phyloP scores from a whole-genome alignment of 2,797 vertebrate species.

The Gila robusta region DNA sequence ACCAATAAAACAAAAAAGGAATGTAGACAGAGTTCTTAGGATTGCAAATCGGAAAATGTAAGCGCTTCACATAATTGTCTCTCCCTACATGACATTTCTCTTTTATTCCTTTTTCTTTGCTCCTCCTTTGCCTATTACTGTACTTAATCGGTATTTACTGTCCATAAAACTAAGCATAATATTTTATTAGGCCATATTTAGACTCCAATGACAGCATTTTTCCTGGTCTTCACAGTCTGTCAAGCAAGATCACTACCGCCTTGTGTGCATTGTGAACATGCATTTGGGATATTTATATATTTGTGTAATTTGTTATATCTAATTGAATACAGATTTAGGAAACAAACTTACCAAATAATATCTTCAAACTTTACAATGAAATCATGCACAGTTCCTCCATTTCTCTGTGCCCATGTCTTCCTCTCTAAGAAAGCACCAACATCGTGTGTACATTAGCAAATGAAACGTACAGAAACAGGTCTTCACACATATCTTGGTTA shows the following conservation, averaged over 20 bases:
- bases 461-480: neutral
- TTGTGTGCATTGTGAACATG: constrained; percentile 31
- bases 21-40: constrained; percentile 6
- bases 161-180: constrained; percentile 59
- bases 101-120: constrained; percentile 14
- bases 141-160: constrained; percentile 53
- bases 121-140: constrained; percentile 41
- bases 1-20: neutral
- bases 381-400: neutral
- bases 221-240: constrained; percentile 56
- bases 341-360: neutral
- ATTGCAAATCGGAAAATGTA: constrained; percentile 32
- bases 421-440: neutral
- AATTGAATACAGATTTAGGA: neutral
- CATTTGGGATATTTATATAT: neutral
- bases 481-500: neutral
- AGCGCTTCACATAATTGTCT: neutral
- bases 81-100: neutral
- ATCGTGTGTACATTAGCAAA: neutral
- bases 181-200: constrained; percentile 69
- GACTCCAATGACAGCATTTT: constrained; percentile 60
- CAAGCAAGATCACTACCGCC: constrained; percentile 51
- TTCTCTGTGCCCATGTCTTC: neutral
- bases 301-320: neutral
- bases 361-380: neutral